Percentiles rank a stretch among this genome's conserved stretches.
Evolutionary conservation across 2,113 vertebrate species (phyloP).

Genomic region (Phainopepla nitens): DNA sequence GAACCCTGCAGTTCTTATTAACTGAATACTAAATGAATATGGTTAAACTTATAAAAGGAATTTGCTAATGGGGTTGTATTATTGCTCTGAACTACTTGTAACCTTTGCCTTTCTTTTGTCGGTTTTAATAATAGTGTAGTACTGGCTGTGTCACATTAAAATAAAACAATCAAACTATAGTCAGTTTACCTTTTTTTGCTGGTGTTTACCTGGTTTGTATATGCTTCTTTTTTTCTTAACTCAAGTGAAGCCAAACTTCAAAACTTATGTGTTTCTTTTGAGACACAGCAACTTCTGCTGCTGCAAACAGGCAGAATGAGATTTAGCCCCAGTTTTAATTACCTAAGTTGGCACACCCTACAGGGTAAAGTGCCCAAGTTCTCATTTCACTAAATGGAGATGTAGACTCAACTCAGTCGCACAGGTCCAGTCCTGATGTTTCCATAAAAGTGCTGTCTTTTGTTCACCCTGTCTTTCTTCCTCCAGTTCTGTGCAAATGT

Average conservation of each 20-base stretch:
- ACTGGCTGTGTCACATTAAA: slow-evolving; percentile 2
- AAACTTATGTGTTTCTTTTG: background rate
- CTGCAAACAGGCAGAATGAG: background rate
- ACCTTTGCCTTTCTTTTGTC: slow-evolving; percentile 16
- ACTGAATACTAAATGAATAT: slow-evolving; percentile 46
- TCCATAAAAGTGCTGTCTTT: background rate
- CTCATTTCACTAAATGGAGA: background rate
- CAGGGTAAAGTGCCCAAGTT: background rate
- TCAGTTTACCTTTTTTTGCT: slow-evolving; percentile 4
- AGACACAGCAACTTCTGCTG: background rate
- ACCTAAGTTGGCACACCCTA: background rate
- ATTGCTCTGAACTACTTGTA: slow-evolving; percentile 18
- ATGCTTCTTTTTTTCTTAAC: background rate
- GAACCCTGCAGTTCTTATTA: slow-evolving; percentile 45
- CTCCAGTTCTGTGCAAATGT: background rate
- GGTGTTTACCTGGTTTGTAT: background rate
- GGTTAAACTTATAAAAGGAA: slow-evolving; percentile 19
- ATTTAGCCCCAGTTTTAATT: background rate
- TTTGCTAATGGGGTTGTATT: slow-evolving; percentile 31
- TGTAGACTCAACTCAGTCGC: background rate
- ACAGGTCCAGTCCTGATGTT: background rate
- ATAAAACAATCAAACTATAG: background rate
- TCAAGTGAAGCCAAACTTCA: background rate
- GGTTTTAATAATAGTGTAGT: slow-evolving; percentile 44
- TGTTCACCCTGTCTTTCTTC: background rate